Conservation (phyloP, 1,140 invertebrate genomes). For the Laupala kohalensis region DNA sequence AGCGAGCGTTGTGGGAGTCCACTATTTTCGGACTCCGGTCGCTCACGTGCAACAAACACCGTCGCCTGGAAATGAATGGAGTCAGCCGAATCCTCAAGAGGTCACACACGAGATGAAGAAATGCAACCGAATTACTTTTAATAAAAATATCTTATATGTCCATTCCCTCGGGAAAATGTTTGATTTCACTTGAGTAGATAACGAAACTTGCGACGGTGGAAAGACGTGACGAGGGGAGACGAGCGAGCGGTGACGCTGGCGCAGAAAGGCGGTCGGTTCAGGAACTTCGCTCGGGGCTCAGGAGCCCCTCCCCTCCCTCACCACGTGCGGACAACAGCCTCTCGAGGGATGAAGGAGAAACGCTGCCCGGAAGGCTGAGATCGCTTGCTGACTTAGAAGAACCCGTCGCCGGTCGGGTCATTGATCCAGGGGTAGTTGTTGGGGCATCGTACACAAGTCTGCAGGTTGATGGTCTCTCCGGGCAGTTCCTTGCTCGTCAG, state of each 20-base stretch:
- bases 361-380: constrained; percentile 3
- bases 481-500: constrained; percentile 83
- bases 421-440: constrained; percentile 90
- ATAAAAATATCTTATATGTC: background rate
- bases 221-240: background rate
- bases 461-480: constrained; percentile 82
- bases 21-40: background rate
- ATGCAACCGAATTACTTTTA: background rate
- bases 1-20: background rate
- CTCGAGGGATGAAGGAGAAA: background rate
- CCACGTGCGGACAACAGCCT: background rate
- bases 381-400: constrained; percentile 53
- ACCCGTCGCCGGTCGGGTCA: constrained; percentile 82
- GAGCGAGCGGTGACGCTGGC: background rate
- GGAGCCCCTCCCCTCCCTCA: too few species aligned
- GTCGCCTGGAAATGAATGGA: background rate
- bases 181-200: background rate
- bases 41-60: background rate
- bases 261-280: background rate
- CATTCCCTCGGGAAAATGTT: background rate
- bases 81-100: background rate
- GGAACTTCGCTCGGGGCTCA: background rate
- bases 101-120: background rate
- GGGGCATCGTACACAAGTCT: constrained; percentile 84
- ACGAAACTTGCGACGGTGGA: background rate